These are phyloP conservation scores for Callyntrura guangdongensis DNA, from an alignment of 2,888 invertebrate species.

Conservation along the genomic window DNA sequence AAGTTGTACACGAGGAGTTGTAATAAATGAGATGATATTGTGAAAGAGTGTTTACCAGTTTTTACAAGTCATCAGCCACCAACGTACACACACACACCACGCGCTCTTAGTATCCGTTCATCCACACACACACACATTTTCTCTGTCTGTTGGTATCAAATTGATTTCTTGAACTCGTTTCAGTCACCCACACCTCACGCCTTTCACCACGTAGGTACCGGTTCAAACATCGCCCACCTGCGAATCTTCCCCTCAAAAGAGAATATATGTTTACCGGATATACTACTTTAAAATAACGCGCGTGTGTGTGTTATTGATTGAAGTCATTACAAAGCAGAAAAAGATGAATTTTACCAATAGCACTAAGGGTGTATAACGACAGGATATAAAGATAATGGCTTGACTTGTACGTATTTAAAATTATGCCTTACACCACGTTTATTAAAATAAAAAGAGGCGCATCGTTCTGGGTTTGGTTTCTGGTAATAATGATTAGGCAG, in stretches of 20 bases:
- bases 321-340: constrained; percentile 52
- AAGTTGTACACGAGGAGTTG: neutral
- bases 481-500: constrained; percentile 66
- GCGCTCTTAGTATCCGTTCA: neutral
- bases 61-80: constrained; percentile 57
- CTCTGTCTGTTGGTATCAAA: constrained; percentile 37
- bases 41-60: constrained; percentile 36
- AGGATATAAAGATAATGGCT: neutral
- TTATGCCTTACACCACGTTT: neutral
- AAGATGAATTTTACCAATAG: neutral
- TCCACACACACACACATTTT: neutral
- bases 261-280: constrained; percentile 43
- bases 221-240: constrained; percentile 56
- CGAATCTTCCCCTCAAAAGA: neutral
- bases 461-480: constrained; percentile 47
- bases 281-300: constrained; percentile 14
- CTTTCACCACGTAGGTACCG: constrained; percentile 49
- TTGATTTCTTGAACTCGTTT: constrained; percentile 69
- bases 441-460: constrained; percentile 40
- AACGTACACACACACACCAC: too few relatives aligned
- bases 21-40: constrained; percentile 60
- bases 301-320: constrained; percentile 24
- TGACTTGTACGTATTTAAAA: neutral
- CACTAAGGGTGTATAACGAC: constrained; percentile 1
- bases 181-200: constrained; percentile 68